Conservation (phyloP, 2,888 invertebrate genomes). For the Thecocarcelia acutangulata region DNA sequence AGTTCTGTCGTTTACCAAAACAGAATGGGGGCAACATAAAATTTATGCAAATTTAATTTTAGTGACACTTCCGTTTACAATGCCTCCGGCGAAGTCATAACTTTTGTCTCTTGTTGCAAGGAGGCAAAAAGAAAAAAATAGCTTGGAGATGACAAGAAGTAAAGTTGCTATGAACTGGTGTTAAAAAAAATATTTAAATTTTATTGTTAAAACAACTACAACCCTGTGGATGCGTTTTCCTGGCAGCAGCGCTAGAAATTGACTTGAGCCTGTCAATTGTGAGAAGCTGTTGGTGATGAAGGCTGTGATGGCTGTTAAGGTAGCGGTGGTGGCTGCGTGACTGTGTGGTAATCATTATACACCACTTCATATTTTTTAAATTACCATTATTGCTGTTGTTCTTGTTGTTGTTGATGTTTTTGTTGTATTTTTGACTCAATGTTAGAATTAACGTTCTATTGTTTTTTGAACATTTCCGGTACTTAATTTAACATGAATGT, state of each 20-base stretch:
- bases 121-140: background rate
- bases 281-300: slow-evolving; percentile 32
- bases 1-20: background rate
- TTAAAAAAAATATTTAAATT: slow-evolving; percentile 51
- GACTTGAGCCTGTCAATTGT: slow-evolving; percentile 56
- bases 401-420: slow-evolving; percentile 25
- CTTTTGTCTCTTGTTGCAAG: slow-evolving; percentile 42
- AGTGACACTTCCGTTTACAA: slow-evolving; percentile 69
- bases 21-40: slow-evolving; percentile 37
- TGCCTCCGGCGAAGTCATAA: slow-evolving; percentile 60
- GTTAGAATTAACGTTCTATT: slow-evolving; percentile 62
- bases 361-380: slow-evolving; percentile 67
- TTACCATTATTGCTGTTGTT: slow-evolving; percentile 59
- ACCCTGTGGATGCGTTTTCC: slow-evolving; percentile 37
- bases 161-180: slow-evolving; percentile 48
- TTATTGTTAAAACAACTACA: slow-evolving; percentile 37
- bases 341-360: slow-evolving; percentile 61
- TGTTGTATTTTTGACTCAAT: slow-evolving; percentile 40
- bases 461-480: slow-evolving; percentile 67
- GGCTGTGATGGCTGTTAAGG: background rate
- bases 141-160: slow-evolving; percentile 4
- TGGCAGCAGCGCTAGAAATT: slow-evolving; percentile 18
- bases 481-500: slow-evolving; percentile 66
- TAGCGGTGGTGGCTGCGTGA: slow-evolving; percentile 14
- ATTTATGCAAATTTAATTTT: slow-evolving; percentile 68